These are phyloP conservation scores for Rhysida immarginata DNA, from an alignment of 1,140 invertebrate genomes.

Conservation along the genomic window DNA sequence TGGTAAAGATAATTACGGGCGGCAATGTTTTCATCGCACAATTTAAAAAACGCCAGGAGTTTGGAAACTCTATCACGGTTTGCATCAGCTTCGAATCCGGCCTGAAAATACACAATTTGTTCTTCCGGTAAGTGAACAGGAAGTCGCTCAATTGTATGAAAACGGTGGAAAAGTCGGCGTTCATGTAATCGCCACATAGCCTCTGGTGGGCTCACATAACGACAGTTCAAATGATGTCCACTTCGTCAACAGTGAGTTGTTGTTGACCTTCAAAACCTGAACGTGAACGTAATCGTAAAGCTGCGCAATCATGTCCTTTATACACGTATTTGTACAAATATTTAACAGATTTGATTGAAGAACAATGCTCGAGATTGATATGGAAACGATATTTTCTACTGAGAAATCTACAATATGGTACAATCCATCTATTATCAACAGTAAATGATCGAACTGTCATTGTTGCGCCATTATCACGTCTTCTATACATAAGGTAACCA, in stretches of 20 bases:
- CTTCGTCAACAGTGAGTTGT: too few relatives aligned
- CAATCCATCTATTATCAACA: not conserved
- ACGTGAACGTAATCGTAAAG: not conserved
- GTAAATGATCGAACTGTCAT: not conserved
- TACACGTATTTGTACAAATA: too few relatives aligned
- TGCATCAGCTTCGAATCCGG: not conserved
- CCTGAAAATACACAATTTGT: not conserved
- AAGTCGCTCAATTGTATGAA: not conserved
- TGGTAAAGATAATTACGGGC: not conserved
- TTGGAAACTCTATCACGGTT: not conserved
- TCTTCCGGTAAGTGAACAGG: not conserved
- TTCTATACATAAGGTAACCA: not conserved
- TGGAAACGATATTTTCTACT: not conserved
- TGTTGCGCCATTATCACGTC: not conserved
- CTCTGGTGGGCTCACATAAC: not conserved
- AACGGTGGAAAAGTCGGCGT: not conserved
- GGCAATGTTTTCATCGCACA: not conserved
- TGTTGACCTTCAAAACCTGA: not conserved
- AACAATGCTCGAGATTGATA: not conserved
- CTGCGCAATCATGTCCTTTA: not conserved
- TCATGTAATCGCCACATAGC: not conserved
- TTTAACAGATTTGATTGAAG: not conserved
- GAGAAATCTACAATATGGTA: not conserved
- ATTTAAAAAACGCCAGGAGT: not conserved
- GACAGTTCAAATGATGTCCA: not conserved